These are phyloP conservation scores for Okamejei kenojei DNA, from an alignment of 2,797 vertebrate genomes.

Conservation along the genomic window DNA sequence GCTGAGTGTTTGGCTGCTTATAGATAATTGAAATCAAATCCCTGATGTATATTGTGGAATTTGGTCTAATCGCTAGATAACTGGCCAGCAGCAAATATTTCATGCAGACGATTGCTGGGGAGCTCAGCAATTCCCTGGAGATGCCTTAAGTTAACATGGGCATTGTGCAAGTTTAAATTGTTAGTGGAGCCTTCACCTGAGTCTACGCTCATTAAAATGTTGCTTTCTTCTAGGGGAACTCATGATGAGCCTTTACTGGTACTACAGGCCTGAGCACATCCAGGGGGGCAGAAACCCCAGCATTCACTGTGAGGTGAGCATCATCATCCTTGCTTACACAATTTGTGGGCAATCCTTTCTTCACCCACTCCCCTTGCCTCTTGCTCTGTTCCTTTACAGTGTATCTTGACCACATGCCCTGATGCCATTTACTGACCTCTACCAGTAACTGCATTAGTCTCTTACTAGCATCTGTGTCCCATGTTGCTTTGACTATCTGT, in stretches of 20 bases:
- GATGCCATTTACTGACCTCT: background rate
- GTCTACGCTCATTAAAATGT: background rate
- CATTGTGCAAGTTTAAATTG: conserved; percentile 10
- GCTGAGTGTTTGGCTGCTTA: background rate
- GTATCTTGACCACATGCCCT: background rate
- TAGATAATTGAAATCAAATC: background rate
- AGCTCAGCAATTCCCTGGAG: background rate
- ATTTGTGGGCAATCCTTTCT: background rate
- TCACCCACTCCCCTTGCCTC: background rate
- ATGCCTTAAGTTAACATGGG: background rate
- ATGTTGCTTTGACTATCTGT: background rate
- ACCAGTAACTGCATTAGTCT: background rate
- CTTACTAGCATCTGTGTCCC: background rate
- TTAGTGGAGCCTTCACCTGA: background rate
- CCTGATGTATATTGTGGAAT: background rate
- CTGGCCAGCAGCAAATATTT: background rate
- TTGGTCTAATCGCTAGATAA: background rate
- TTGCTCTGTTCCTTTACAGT: background rate
- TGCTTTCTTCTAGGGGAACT: conserved; percentile 72
- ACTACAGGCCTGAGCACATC: conserved; percentile 97
- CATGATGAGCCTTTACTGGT: conserved; percentile 99
- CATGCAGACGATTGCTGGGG: background rate
- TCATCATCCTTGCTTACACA: background rate
- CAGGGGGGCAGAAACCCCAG: conserved; percentile 87
- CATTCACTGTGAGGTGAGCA: conserved; percentile 86